These are phyloP conservation scores for Cephus rjabovi DNA, from an alignment of 2,888 invertebrate genomes.

Conservation along the genomic window DNA sequence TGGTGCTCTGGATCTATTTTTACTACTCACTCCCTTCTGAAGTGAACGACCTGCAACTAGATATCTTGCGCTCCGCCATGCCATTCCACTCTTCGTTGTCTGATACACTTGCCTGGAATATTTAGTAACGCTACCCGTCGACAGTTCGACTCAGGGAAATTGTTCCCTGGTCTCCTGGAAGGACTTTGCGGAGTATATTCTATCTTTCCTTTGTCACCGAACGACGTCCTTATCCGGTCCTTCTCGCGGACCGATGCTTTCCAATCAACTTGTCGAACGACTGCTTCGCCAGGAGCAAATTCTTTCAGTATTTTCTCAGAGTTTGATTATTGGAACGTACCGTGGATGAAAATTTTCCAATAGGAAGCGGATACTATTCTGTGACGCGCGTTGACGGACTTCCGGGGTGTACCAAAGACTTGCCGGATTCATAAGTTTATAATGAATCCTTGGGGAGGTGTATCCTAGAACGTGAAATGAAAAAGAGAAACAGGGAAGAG, in stretches of 20 bases:
- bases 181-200: background rate
- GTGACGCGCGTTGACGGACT: background rate
- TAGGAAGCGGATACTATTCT: background rate
- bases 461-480: background rate
- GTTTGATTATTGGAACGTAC: too few relatives aligned
- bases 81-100: conserved; percentile 7
- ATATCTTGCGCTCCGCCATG: conserved; percentile 47
- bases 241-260: background rate
- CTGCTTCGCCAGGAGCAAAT: too few relatives aligned
- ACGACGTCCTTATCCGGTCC: background rate
- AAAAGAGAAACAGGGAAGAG: background rate
- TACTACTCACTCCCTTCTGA: conserved; percentile 61
- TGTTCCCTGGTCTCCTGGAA: background rate
- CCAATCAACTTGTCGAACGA: background rate
- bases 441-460: background rate
- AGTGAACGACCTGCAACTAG: conserved; percentile 66
- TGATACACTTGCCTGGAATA: background rate
- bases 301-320: too few relatives aligned
- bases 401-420: background rate
- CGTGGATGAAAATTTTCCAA: background rate
- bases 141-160: background rate
- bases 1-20: conserved; percentile 62
- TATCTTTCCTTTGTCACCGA: background rate
- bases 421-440: background rate
- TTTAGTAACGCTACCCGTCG: background rate